phyloP scores from a whole-genome alignment of 2,113 vertebrate genomes.

The Hyaena hyaena region DNA sequence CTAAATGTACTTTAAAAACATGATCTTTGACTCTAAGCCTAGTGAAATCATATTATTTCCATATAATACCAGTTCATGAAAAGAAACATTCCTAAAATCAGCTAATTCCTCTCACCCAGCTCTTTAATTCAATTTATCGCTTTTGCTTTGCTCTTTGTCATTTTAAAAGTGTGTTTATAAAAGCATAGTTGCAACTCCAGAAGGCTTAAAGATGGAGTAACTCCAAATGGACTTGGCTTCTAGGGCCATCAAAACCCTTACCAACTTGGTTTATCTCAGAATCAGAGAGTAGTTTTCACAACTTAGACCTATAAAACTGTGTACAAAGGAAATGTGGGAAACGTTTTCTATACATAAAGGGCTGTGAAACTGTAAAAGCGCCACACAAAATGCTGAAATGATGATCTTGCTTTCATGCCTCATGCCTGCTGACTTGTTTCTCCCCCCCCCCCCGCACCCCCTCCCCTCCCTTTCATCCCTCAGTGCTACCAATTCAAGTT shows the following conservation, averaged over 20 bases:
- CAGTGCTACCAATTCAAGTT: background rate
- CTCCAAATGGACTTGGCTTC: background rate
- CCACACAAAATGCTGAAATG: background rate
- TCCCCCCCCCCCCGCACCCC: background rate
- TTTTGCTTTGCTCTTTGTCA: background rate
- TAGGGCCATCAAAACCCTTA: background rate
- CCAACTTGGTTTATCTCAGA: background rate
- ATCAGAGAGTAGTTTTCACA: background rate
- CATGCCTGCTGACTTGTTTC: background rate
- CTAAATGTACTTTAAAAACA: conserved; percentile 14
- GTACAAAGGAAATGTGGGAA: background rate
- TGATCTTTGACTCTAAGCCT: background rate
- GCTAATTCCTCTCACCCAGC: background rate
- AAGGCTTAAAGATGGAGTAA: background rate
- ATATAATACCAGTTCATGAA: background rate
- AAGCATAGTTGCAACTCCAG: background rate
- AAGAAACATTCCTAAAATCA: background rate
- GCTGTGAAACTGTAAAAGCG: background rate
- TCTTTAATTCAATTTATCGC: background rate
- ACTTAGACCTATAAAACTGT: background rate
- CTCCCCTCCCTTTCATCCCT: background rate
- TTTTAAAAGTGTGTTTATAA: background rate
- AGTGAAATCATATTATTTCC: background rate
- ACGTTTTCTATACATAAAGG: background rate
- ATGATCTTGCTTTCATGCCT: background rate